A percentile compares a stretch with the other conserved stretches of the same genome.
These are phyloP conservation scores for Odontocerum albicorne DNA, from an alignment of 2,888 invertebrate species.

Conservation along the genomic window DNA sequence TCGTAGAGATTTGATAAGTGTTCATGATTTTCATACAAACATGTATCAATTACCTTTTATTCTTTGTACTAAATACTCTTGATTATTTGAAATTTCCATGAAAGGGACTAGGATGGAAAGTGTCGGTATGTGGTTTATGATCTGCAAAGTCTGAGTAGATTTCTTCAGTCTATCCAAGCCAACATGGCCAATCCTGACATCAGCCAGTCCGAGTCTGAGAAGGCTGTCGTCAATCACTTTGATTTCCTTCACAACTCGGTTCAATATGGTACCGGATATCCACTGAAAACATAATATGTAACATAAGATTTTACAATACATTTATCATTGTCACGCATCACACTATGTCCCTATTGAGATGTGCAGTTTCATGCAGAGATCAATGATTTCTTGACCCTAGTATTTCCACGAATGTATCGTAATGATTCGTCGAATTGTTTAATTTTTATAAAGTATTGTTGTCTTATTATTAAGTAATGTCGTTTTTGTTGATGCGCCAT, in stretches of 20 bases:
- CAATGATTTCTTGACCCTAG: too few species aligned
- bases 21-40: too few species aligned
- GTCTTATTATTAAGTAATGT: too few species aligned
- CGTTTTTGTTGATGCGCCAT: too few species aligned
- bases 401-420: too few species aligned
- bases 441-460: too few species aligned
- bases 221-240: constrained; percentile 70
- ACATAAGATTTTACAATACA: too few species aligned
- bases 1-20: too few species aligned
- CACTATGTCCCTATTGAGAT: too few species aligned
- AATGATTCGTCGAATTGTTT: too few species aligned
- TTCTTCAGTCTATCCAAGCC: constrained; percentile 75
- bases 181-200: constrained; percentile 68
- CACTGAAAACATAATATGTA: constrained; percentile 66
- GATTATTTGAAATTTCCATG: constrained; percentile 79
- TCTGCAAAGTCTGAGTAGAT: constrained; percentile 61
- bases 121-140: constrained; percentile 54
- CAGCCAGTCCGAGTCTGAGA: constrained; percentile 67
- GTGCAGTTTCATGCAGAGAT: too few species aligned
- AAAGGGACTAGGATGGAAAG: constrained; percentile 72
- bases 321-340: too few species aligned
- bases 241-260: constrained; percentile 74
- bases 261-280: constrained; percentile 82
- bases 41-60: constrained; percentile 64
- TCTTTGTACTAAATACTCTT: constrained; percentile 81